A percentile compares a stretch with the other conserved stretches of the same genome.
phyloP scores from a whole-genome alignment of 35 echinoderm and acorn worm genomes.

The Acanthaster planci region DNA sequence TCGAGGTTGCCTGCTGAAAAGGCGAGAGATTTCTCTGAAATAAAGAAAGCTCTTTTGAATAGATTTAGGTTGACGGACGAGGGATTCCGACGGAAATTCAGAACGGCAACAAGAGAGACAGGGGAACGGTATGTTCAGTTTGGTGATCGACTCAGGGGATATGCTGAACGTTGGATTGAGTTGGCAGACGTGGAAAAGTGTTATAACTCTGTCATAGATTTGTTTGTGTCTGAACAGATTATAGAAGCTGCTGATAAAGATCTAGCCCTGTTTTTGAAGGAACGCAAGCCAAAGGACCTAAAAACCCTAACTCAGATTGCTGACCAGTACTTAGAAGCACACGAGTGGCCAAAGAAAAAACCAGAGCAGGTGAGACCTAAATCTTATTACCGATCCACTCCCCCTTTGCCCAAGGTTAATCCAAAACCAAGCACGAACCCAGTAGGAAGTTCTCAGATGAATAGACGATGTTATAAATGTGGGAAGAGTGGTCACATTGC shows the following conservation, averaged over 20 bases:
- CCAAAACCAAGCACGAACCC: not conserved
- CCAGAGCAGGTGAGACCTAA: not conserved
- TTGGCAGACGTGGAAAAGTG: conserved; percentile 1
- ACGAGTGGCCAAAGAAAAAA: not conserved
- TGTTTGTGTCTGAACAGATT: conserved; percentile 67
- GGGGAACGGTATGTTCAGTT: conserved; percentile 60
- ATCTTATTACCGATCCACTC: not conserved
- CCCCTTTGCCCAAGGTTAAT: not conserved
- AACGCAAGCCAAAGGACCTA: conserved; percentile 43
- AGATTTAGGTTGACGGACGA: conserved; percentile 63
- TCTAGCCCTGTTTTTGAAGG: conserved; percentile 63
- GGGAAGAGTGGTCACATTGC: conserved; percentile 33
- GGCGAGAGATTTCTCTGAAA: conserved; percentile 45
- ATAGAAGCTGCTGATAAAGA: conserved; percentile 26
- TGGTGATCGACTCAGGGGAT: conserved; percentile 41
- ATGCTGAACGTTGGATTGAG: conserved; percentile 65
- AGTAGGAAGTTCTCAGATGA: not conserved
- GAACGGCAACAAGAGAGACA: conserved; percentile 21
- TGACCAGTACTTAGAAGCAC: conserved; percentile 57
- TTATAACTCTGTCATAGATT: conserved; percentile 44
- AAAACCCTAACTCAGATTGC: conserved; percentile 39
- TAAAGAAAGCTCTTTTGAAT: conserved; percentile 54
- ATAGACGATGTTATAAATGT: conserved; percentile 13
- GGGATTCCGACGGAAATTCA: conserved; percentile 67
- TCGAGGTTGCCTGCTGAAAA: conserved; percentile 47